phyloP scores from a whole-genome alignment of 1,140 invertebrate genomes.

The Calliopsis andreniformis region DNA sequence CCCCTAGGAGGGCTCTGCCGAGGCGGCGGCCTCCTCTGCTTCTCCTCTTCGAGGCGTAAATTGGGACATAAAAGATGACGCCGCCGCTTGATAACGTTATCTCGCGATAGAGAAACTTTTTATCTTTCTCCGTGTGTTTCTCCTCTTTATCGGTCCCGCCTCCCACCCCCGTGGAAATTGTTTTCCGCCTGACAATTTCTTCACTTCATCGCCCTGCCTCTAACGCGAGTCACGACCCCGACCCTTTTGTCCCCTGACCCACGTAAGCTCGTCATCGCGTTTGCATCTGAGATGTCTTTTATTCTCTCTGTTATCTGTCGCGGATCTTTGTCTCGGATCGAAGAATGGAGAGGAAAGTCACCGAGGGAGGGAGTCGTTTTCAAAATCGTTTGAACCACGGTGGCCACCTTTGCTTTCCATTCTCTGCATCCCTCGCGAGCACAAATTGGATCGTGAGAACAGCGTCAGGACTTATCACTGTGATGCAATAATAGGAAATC shows the following conservation, averaged over 20 bases:
- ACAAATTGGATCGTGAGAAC: conserved; percentile 51
- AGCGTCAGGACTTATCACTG: conserved; percentile 40
- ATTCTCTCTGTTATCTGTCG: not conserved
- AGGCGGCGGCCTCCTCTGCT: conserved; percentile 24
- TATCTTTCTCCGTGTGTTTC: conserved; percentile 44
- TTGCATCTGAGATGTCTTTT: not conserved
- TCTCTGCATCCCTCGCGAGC: not conserved
- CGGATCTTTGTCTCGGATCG: not conserved
- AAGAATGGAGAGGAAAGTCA: not conserved
- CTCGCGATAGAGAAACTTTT: conserved; percentile 69
- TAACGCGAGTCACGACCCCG: not conserved
- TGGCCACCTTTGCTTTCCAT: not conserved
- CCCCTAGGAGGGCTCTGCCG: conserved; percentile 14
- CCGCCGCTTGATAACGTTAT: conserved; percentile 69
- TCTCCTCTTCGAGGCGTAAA: conserved; percentile 63
- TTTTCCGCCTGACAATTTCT: conserved; percentile 46
- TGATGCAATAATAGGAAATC: conserved; percentile 41
- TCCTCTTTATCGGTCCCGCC: conserved; percentile 38
- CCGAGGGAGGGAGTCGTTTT: no score
- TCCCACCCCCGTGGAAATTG: conserved; percentile 49
- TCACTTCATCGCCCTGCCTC: not conserved
- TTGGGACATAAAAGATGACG: conserved; percentile 73
- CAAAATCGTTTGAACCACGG: not conserved
- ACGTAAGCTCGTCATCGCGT: not conserved
- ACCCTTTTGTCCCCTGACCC: not conserved